phyloP scores from a whole-genome alignment of 1,140 invertebrate genomes.

The Ceratoteleas bidentatus region DNA sequence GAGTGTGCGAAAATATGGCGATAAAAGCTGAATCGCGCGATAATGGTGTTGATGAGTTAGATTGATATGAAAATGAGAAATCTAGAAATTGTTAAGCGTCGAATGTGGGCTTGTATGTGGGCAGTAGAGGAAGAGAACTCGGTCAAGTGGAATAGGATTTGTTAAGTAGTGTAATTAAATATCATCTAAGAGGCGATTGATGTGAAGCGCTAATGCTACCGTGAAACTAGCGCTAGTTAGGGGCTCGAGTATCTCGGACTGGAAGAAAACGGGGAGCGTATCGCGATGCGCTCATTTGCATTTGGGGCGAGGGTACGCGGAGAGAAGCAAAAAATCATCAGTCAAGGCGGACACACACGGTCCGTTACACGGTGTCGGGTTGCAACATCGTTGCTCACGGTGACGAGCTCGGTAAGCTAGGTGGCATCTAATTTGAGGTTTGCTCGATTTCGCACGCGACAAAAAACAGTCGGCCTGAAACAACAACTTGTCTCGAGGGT shows the following conservation, averaged over 20 bases:
- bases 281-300: slow-evolving; percentile 72
- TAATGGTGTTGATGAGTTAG: no score
- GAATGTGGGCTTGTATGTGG: no score
- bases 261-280: slow-evolving; percentile 42
- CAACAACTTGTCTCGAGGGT: slow-evolving; percentile 68
- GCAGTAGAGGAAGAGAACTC: neutral
- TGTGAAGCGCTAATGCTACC: slow-evolving; percentile 57
- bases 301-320: slow-evolving; percentile 57
- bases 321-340: slow-evolving; percentile 51
- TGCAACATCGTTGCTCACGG: slow-evolving; percentile 51
- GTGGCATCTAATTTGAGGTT: slow-evolving; percentile 74
- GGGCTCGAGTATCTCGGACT: slow-evolving; percentile 55
- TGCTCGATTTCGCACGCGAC: slow-evolving; percentile 73
- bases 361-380: slow-evolving; percentile 63
- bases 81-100: no score
- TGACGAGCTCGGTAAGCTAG: slow-evolving; percentile 55
- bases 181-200: slow-evolving; percentile 47
- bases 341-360: slow-evolving; percentile 67
- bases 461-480: slow-evolving; percentile 66
- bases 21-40: no score
- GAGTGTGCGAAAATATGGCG: neutral
- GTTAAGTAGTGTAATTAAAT: slow-evolving; percentile 54
- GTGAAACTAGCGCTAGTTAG: slow-evolving; percentile 53
- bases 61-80: no score
- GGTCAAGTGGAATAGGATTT: slow-evolving; percentile 33